These are phyloP conservation scores for Tubulanus polymorphus DNA, from an alignment of 2,888 invertebrate species.

Conservation along the genomic window DNA sequence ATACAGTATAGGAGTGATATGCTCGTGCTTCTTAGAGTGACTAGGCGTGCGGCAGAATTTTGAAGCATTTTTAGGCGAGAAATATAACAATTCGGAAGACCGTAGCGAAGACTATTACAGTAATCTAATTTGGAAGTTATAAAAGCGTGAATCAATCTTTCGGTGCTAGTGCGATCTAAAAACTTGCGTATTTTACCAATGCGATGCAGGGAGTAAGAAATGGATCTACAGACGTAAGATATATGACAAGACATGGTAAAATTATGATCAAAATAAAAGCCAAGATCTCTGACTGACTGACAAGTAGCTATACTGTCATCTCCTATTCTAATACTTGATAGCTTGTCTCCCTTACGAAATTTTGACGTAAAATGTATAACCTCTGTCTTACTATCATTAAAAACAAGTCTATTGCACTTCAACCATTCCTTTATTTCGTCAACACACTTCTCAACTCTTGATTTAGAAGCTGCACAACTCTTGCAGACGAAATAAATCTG, in stretches of 20 bases:
- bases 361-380: no score
- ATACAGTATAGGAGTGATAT: background rate
- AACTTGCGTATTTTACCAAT: background rate
- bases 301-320: background rate
- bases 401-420: no score
- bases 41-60: background rate
- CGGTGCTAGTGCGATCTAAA: background rate
- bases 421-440: no score
- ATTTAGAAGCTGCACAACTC: background rate
- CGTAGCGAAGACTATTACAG: background rate
- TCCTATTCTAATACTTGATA: background rate
- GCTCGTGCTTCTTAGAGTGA: background rate
- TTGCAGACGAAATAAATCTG: slow-evolving; percentile 15
- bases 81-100: background rate
- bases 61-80: background rate
- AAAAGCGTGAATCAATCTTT: background rate
- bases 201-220: background rate
- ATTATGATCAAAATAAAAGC: background rate
- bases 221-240: background rate
- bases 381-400: no score
- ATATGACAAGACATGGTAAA: background rate
- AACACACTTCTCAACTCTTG: no score
- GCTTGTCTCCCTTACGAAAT: no score
- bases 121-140: background rate
- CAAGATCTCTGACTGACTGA: background rate